phyloP scores from a whole-genome alignment of 1,140 invertebrate species.

The Campoletis sonorensis region DNA sequence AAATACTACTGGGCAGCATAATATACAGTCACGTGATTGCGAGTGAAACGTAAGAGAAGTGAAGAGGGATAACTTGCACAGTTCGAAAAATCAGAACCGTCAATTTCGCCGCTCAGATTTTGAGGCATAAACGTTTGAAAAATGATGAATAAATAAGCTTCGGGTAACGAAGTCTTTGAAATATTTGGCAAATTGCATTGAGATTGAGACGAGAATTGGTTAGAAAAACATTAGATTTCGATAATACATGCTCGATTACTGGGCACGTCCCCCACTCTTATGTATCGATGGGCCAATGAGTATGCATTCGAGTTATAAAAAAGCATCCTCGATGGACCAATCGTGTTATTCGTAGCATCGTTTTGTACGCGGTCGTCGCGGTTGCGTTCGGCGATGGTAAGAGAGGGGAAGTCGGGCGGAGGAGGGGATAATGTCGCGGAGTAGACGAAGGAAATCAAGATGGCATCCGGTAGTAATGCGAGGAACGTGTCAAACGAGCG shows the following conservation, averaged over 20 bases:
- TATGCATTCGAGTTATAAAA: neutral
- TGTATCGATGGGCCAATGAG: constrained; percentile 29
- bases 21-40: no score
- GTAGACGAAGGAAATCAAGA: constrained; percentile 70
- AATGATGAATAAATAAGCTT: no score
- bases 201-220: neutral
- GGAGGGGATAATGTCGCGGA: neutral
- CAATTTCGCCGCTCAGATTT: no score
- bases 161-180: no score
- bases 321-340: constrained; percentile 31
- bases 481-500: constrained; percentile 73
- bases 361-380: constrained; percentile 3
- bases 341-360: constrained; percentile 38
- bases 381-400: neutral
- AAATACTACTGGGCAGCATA: no score
- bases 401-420: neutral
- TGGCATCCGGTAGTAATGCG: constrained; percentile 76
- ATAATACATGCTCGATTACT: constrained; percentile 45
- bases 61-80: no score
- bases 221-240: constrained; percentile 27
- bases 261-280: neutral
- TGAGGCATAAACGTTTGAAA: no score
- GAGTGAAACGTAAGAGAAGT: no score
- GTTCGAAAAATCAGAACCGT: no score
- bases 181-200: no score